These are phyloP conservation scores for Pseudotriccus pelzelni DNA, from an alignment of 2,797 vertebrate genomes.

Conservation along the genomic window DNA sequence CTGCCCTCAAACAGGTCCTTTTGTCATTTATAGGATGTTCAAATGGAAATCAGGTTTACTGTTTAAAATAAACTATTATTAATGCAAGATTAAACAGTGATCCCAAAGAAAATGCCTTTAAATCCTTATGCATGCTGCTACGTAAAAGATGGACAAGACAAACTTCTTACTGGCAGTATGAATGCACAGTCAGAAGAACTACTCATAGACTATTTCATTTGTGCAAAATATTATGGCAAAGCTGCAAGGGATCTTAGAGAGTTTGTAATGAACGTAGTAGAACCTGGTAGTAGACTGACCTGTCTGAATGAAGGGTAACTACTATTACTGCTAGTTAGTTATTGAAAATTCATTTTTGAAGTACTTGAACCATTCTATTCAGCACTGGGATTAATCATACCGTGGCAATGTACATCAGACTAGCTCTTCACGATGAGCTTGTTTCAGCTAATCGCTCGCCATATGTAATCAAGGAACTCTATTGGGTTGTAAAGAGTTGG, in stretches of 20 bases:
- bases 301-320: background rate
- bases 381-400: background rate
- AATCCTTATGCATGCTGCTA: background rate
- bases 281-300: background rate
- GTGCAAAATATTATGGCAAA: background rate
- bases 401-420: background rate
- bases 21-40: background rate
- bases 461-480: background rate
- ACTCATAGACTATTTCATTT: background rate
- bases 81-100: background rate
- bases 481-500: background rate
- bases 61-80: background rate
- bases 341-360: background rate
- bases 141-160: background rate
- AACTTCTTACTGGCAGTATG: background rate
- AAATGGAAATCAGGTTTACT: background rate
- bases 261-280: background rate
- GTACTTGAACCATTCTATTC: background rate
- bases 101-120: background rate
- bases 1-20: background rate
- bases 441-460: background rate
- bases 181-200: background rate
- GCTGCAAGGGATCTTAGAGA: background rate
- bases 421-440: background rate
- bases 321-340: background rate